Conservation (phyloP, 2,797 vertebrate species). For the Eidolon dupreanum region DNA sequence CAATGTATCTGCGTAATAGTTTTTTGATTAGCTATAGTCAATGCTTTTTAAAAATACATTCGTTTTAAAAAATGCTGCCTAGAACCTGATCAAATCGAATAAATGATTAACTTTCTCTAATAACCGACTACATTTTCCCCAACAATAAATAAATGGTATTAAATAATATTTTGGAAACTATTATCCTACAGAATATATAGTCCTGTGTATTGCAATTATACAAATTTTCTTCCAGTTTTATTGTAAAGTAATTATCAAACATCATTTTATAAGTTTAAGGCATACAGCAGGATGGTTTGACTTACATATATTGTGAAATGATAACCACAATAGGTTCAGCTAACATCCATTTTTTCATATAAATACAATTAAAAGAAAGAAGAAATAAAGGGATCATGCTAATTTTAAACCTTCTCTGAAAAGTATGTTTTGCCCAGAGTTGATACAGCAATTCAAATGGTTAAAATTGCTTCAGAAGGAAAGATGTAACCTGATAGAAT, state of each 20-base stretch:
- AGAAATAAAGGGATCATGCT: background rate
- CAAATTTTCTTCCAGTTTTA: background rate
- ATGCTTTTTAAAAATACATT: slow-evolving; percentile 26
- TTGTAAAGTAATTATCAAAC: background rate
- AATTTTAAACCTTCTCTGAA: background rate
- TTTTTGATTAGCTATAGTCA: background rate
- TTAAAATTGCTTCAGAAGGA: slow-evolving; percentile 20
- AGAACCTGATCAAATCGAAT: background rate
- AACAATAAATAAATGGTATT: background rate
- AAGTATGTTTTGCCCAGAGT: background rate
- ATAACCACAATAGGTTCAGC: background rate
- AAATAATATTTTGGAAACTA: background rate
- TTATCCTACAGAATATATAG: background rate
- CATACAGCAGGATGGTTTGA: background rate
- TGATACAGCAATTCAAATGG: background rate
- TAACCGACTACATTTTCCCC: background rate
- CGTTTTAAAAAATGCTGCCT: background rate
- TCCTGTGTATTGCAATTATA: background rate
- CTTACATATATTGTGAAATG: background rate
- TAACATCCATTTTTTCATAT: background rate
- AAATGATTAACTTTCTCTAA: background rate
- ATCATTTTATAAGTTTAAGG: background rate
- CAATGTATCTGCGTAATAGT: background rate
- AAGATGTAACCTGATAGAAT: background rate
- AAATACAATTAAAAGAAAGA: background rate